These are phyloP conservation scores for Holacanthella duospinosa DNA, from an alignment of 2,888 invertebrate genomes.

Conservation along the genomic window DNA sequence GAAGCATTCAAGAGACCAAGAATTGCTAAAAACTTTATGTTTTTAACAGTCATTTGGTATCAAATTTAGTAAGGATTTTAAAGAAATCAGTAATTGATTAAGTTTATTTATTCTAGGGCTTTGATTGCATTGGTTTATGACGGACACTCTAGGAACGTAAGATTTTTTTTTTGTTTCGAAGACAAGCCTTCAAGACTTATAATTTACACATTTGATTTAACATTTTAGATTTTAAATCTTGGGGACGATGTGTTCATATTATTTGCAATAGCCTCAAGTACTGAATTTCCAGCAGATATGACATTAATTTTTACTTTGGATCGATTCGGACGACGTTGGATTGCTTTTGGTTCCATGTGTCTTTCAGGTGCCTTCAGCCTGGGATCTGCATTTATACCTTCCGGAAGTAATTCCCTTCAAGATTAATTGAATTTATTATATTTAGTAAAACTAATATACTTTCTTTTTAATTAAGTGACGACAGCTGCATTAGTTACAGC, in stretches of 20 bases:
- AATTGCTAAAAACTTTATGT: conserved; percentile 60
- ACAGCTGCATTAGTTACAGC: conserved; percentile 46
- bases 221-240: conserved; percentile 5
- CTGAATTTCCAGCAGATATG: conserved; percentile 74
- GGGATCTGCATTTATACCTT: conserved; percentile 61
- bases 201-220: no score
- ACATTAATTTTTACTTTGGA: conserved; percentile 65
- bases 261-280: conserved; percentile 56
- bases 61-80: conserved; percentile 5
- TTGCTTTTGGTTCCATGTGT: conserved; percentile 71
- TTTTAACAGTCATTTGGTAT: conserved; percentile 69
- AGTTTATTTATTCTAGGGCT: conserved; percentile 49
- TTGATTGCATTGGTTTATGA: conserved; percentile 78
- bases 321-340: conserved; percentile 72
- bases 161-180: conserved; percentile 40
- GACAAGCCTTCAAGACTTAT: not conserved
- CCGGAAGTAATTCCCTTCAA: conserved; percentile 44
- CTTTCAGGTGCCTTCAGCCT: conserved; percentile 70
- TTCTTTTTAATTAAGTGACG: not conserved
- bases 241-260: conserved; percentile 12
- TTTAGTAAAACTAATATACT: no score
- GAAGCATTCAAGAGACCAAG: conserved; percentile 71
- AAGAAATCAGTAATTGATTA: conserved; percentile 2
- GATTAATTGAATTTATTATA: no score
- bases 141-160: conserved; percentile 74